phyloP scores from a whole-genome alignment of 2,113 vertebrate genomes.

The Perccottus glenii region DNA sequence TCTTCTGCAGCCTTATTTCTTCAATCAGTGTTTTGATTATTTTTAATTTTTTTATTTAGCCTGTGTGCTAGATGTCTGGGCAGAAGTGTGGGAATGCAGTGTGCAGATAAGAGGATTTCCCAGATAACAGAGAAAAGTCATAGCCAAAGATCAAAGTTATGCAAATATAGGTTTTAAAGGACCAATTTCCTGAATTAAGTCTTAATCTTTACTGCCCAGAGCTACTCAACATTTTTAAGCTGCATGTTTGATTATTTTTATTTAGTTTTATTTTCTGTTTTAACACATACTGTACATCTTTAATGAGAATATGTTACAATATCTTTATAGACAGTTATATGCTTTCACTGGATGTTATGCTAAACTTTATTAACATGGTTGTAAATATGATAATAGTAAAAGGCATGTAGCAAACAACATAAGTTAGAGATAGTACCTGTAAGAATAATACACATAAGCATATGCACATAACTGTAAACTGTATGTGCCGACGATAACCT shows the following conservation, averaged over 20 bases:
- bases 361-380: too few relatives aligned
- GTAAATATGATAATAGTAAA: too few relatives aligned
- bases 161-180: slow-evolving; percentile 64
- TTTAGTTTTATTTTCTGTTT: slow-evolving; percentile 7
- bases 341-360: too few relatives aligned
- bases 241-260: slow-evolving; percentile 8
- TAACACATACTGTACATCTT: too few relatives aligned
- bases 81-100: slow-evolving; percentile 52
- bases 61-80: slow-evolving; percentile 50
- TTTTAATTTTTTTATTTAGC: slow-evolving; percentile 23
- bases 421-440: too few relatives aligned
- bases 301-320: too few relatives aligned
- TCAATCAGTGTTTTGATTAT: slow-evolving; percentile 59
- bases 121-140: slow-evolving; percentile 51
- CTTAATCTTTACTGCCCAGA: slow-evolving; percentile 39
- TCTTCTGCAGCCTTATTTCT: slow-evolving; percentile 85
- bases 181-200: slow-evolving; percentile 48
- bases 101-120: slow-evolving; percentile 66
- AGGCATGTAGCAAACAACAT: too few relatives aligned
- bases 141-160: slow-evolving; percentile 71
- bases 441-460: too few relatives aligned
- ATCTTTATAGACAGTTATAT: too few relatives aligned
- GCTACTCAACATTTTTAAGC: slow-evolving; percentile 17
- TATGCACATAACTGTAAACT: too few relatives aligned
- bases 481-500: too few relatives aligned